Percentiles rank a stretch among this genome's conserved stretches.
Conservation (phyloP, 2,797 vertebrate species). For the Naso thynnoides region DNA sequence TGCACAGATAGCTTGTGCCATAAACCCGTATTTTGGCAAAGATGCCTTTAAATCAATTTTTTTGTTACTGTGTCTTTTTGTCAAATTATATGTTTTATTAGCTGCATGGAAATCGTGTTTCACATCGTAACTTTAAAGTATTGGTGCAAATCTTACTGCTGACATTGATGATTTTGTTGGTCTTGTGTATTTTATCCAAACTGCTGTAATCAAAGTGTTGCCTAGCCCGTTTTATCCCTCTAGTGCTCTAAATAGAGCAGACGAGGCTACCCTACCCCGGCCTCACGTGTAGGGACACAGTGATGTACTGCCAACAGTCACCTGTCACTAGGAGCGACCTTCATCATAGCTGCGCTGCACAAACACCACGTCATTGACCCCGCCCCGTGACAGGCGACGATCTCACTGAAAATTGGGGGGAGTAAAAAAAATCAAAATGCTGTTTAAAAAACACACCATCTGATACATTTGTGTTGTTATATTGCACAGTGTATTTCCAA, state of each 20-base stretch:
- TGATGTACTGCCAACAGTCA: slow-evolving; percentile 35
- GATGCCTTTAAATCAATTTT: too few relatives aligned
- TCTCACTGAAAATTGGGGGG: background rate
- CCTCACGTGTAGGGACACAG: slow-evolving; percentile 49
- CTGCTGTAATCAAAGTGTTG: too few relatives aligned
- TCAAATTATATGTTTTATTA: background rate
- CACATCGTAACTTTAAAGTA: too few relatives aligned
- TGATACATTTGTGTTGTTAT: accelerated
- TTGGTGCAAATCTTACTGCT: too few relatives aligned
- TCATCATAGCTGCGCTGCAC: slow-evolving; percentile 56
- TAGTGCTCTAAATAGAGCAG: background rate
- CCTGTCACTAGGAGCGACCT: slow-evolving; percentile 62
- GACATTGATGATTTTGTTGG: too few relatives aligned
- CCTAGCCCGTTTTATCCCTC: background rate
- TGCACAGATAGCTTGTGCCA: background rate
- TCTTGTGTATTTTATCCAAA: too few relatives aligned
- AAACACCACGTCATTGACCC: slow-evolving; percentile 69
- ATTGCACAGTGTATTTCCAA: accelerated
- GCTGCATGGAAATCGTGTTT: background rate
- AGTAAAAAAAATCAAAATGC: accelerated
- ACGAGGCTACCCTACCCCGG: background rate
- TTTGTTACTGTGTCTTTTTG: background rate
- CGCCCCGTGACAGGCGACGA: slow-evolving; percentile 36
- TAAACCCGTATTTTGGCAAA: background rate
- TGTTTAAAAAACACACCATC: background rate